A percentile compares a stretch with the other conserved stretches of the same genome.
phyloP scores from a whole-genome alignment of 2,113 vertebrate genomes.

The Pangasianodon gigas region DNA sequence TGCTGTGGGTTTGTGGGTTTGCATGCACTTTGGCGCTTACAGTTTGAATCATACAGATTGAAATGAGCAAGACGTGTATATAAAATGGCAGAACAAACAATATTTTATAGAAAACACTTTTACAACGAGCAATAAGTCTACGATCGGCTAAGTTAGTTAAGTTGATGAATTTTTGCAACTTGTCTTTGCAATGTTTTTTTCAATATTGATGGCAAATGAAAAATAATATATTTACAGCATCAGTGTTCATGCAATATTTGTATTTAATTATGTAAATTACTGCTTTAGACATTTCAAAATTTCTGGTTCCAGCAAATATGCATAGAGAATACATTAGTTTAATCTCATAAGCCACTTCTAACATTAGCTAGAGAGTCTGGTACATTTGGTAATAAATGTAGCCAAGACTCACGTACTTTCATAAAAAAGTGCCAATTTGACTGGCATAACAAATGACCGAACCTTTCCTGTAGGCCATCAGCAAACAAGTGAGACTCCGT shows the following conservation, averaged over 20 bases:
- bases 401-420: neutral
- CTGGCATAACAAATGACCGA: neutral
- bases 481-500: neutral
- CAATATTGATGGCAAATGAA: too few species aligned
- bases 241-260: too few species aligned
- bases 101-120: neutral
- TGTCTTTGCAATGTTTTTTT: too few species aligned
- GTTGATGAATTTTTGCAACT: neutral
- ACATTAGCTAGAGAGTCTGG: too few species aligned
- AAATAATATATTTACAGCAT: too few species aligned
- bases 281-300: too few species aligned
- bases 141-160: neutral
- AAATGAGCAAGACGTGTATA: neutral
- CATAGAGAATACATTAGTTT: too few species aligned
- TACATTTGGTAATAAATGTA: neutral
- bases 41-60: neutral
- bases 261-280: too few species aligned
- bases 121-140: neutral
- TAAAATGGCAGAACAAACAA: neutral
- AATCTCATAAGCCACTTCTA: too few species aligned
- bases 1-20: neutral
- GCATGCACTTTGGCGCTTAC: neutral
- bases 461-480: neutral
- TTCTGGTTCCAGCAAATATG: too few species aligned
- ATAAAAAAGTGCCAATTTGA: neutral